These are phyloP conservation scores for Drymonia ruficornis DNA, from an alignment of 2,888 invertebrate genomes.

Conservation along the genomic window DNA sequence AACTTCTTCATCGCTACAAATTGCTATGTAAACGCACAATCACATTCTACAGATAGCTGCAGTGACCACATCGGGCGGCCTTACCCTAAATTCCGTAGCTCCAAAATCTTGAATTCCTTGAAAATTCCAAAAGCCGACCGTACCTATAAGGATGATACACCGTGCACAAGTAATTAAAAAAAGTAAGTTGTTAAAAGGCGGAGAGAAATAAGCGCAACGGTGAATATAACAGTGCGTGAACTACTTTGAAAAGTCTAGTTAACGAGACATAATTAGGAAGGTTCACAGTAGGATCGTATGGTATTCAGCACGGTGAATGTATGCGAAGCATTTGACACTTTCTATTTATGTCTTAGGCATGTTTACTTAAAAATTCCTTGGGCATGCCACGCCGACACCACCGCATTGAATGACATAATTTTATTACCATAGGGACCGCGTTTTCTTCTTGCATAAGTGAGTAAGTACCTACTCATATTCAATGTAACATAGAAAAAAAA, in stretches of 20 bases:
- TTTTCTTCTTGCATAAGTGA: constrained; percentile 28
- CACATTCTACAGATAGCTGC: constrained; percentile 21
- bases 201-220: constrained; percentile 18
- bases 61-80: constrained; percentile 26
- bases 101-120: constrained; percentile 38
- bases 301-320: constrained; percentile 61
- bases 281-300: constrained; percentile 45
- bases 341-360: constrained; percentile 70
- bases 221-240: constrained; percentile 30
- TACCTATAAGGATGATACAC: constrained; percentile 25
- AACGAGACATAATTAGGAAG: constrained; percentile 42
- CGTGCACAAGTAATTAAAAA: constrained; percentile 14
- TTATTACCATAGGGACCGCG: constrained; percentile 40
- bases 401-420: constrained; percentile 64
- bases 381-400: no score
- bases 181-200: constrained; percentile 7
- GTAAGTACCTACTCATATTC: not conserved
- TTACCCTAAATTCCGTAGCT: constrained; percentile 38
- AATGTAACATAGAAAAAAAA: not conserved
- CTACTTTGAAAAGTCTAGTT: constrained; percentile 34
- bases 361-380: no score
- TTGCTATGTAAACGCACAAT: constrained; percentile 16
- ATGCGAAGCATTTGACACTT: constrained; percentile 72
- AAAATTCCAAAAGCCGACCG: constrained; percentile 24
- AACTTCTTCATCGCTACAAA: constrained; percentile 10